Percentiles rank a stretch among this genome's conserved stretches.
phyloP scores from a whole-genome alignment of 2,797 vertebrate genomes.

The Leptatherina wallacei region DNA sequence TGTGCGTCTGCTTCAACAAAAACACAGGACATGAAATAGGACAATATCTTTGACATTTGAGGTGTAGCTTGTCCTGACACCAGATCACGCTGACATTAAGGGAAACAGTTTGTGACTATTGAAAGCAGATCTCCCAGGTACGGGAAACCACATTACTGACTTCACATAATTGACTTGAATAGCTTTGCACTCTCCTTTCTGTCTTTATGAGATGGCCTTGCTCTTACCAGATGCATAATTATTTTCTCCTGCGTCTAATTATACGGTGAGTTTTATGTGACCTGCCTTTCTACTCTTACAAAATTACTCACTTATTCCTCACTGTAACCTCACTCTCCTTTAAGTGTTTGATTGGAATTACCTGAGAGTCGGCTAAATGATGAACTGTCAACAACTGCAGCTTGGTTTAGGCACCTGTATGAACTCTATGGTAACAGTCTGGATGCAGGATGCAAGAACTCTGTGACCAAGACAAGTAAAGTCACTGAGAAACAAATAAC shows the following conservation, averaged over 20 bases:
- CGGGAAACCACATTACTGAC: conserved; percentile 79
- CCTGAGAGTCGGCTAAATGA: conserved; percentile 53
- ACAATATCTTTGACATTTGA: conserved; percentile 55
- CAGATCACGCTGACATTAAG: conserved; percentile 64
- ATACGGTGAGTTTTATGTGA: conserved; percentile 77
- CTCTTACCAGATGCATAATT: conserved; percentile 80
- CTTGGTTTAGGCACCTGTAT: conserved; percentile 43
- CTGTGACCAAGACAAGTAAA: conserved; percentile 54
- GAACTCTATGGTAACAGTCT: conserved; percentile 33
- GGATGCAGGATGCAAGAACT: conserved; percentile 77
- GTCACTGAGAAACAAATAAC: conserved; percentile 62
- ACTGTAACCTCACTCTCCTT: conserved; percentile 58
- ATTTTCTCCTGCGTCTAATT: conserved; percentile 84
- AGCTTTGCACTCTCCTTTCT: conserved; percentile 70
- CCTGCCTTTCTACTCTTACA: conserved; percentile 69
- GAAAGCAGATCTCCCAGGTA: conserved; percentile 77
- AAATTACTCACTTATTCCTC: conserved; percentile 81
- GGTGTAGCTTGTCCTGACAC: conserved; percentile 59
- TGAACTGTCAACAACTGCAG: conserved; percentile 55
- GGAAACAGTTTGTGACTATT: conserved; percentile 40
- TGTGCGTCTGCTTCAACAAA: conserved; percentile 69
- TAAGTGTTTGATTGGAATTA: conserved; percentile 61
- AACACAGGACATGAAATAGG: conserved; percentile 50
- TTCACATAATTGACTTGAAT: conserved; percentile 83
- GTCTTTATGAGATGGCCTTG: conserved; percentile 71